Evolutionary conservation across 2,797 vertebrate genomes (phyloP), one percentile per base, ranked within the genome.

Genomic region (Poecile montanus): DNA sequence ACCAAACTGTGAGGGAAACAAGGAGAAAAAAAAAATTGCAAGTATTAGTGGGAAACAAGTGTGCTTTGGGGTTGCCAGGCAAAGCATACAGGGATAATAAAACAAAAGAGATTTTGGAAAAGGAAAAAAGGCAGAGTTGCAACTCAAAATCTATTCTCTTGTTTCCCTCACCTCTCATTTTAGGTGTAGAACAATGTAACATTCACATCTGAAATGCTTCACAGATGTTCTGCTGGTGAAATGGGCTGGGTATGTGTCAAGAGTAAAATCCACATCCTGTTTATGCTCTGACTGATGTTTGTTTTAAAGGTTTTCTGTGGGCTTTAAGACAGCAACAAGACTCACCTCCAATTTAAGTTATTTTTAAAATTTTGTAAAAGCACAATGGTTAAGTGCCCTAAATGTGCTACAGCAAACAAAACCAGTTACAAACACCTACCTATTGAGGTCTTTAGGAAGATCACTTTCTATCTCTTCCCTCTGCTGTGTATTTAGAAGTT

Each of bases 191-290:
- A 81, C 93, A 93, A 76, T 27, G 20, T 68, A 71, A 66, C 44
- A 60, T 80, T 80, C 34, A 71, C 19, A 73, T 75, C 62, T 91
- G 56, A 81, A 95, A 95, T 83, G 66, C 36, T 63, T 93, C 88
- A 44, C 91, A 94, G 95, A 91, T 94, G 85, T 93, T 86, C 51
- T 63, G 34, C 79, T 78, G 62, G 44, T 93, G 70, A n/a, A 80
- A 72, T 30, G 32, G 79, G 50, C 74, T 62, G 60, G 83, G 36
- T 58, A 56, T 56, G 40, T 76, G 40, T 91, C 73, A 75, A 53
- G 51, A 78, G 40, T 44, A 54, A 83, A 82, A 68, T 87, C 30
- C 29, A 40, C 34, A 56, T 85, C 62, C 79, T 89, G 58, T 85
- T 87, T 89, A 27, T 81, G 10, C 25, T 76, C 30, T 71, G 36